Evolutionary conservation across 1,140 invertebrate species (phyloP).

Genomic region (Orchestia grillus): DNA sequence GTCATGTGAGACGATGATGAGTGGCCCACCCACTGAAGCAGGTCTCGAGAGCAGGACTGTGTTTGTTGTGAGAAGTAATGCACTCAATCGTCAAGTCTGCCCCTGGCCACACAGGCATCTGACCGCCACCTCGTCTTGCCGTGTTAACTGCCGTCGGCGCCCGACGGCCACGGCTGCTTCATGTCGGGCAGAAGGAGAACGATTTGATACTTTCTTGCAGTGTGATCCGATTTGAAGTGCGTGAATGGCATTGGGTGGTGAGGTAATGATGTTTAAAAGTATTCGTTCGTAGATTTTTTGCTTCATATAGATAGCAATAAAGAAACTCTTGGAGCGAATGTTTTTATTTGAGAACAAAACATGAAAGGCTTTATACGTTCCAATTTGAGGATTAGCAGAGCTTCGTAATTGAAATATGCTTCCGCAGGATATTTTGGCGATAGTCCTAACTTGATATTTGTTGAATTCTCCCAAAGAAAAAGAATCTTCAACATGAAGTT

Average conservation of each 20-base stretch:
- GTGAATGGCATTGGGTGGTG: background rate
- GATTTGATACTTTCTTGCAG: background rate
- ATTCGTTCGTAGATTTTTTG: background rate
- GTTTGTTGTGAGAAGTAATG: slow-evolving; percentile 41
- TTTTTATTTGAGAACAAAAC: background rate
- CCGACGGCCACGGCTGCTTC: background rate
- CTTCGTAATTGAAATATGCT: background rate
- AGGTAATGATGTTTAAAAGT: too few species aligned
- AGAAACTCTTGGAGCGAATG: background rate
- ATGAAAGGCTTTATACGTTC: background rate
- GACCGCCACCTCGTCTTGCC: background rate
- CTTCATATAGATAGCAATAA: background rate
- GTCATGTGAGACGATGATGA: slow-evolving; percentile 3
- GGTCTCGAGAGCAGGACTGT: background rate
- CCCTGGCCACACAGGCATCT: background rate
- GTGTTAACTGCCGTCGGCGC: background rate
- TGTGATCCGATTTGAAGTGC: background rate
- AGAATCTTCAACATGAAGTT: background rate
- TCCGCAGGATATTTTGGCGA: background rate
- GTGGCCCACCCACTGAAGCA: slow-evolving; percentile 2
- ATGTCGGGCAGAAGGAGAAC: background rate
- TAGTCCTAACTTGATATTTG: background rate
- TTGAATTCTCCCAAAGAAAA: background rate
- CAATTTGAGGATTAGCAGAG: background rate
- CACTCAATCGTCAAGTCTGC: background rate